phyloP scores from a whole-genome alignment of 64 coral and sea anemone genomes.

The Stichodactyla helianthus region DNA sequence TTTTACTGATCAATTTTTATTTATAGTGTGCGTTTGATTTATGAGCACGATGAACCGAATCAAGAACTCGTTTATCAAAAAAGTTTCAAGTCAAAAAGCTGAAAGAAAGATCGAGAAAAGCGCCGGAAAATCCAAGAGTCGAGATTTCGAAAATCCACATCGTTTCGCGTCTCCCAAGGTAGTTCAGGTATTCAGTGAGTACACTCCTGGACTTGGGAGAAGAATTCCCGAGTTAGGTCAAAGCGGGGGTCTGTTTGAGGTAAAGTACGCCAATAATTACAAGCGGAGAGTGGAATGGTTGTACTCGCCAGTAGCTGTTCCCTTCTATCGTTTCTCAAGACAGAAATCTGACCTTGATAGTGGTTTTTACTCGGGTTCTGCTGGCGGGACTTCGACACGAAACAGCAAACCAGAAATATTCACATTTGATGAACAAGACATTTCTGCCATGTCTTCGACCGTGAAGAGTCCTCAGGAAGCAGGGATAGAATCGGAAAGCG shows the following conservation, averaged over 20 bases:
- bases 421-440: not conserved
- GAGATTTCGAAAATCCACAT: constrained; percentile 14
- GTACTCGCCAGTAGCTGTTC: not conserved
- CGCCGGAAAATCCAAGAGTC: not conserved
- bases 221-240: not conserved
- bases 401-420: not conserved
- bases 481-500: not conserved
- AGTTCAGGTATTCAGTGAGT: not conserved
- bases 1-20: too few species aligned
- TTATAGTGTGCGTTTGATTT: not conserved
- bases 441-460: not conserved
- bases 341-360: not conserved
- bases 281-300: constrained; percentile 1
- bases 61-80: not conserved
- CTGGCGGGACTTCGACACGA: not conserved
- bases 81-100: not conserved
- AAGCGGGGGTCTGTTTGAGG: not conserved
- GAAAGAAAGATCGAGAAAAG: not conserved
- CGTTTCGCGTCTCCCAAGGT: not conserved
- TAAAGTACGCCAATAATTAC: not conserved
- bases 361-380: not conserved
- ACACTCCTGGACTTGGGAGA: not conserved
- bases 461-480: not conserved
- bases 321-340: not conserved
- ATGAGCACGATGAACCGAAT: not conserved